phyloP scores from a whole-genome alignment of 2,113 vertebrate genomes.

The Albula glossodonta region DNA sequence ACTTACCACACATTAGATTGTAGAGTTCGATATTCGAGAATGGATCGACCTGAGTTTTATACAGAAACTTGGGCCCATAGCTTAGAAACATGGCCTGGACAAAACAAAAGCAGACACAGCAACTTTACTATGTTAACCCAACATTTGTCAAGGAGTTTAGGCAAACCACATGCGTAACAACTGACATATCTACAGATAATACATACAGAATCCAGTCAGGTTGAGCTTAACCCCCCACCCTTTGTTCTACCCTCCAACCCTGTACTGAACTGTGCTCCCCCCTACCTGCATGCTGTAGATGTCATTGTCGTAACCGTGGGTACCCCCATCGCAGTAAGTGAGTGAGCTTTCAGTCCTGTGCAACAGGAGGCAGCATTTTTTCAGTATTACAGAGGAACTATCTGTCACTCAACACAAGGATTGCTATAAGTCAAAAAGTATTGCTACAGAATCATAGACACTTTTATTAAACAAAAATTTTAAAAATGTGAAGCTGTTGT shows the following conservation, averaged over 20 bases:
- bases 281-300: conserved; percentile 71
- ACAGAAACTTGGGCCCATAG: conserved; percentile 68
- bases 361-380: background rate
- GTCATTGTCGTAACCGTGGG: conserved; percentile 76
- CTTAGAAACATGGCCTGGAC: conserved; percentile 71
- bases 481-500: no score
- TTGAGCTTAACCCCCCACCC: background rate
- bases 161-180: no score
- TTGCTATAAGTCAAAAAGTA: background rate
- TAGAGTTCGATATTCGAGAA: conserved; percentile 74
- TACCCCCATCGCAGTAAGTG: conserved; percentile 62
- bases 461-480: no score
- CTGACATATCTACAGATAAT: no score
- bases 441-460: no score
- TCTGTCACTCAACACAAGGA: background rate
- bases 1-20: conserved; percentile 78
- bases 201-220: no score
- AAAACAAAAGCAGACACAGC: background rate
- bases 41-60: conserved; percentile 55
- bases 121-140: no score
- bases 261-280: background rate
- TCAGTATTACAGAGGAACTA: background rate
- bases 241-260: background rate
- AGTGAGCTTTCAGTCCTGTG: conserved; percentile 58
- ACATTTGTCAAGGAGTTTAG: no score